phyloP scores from a whole-genome alignment of 2,797 vertebrate genomes.

The Enteromius paludinosus region DNA sequence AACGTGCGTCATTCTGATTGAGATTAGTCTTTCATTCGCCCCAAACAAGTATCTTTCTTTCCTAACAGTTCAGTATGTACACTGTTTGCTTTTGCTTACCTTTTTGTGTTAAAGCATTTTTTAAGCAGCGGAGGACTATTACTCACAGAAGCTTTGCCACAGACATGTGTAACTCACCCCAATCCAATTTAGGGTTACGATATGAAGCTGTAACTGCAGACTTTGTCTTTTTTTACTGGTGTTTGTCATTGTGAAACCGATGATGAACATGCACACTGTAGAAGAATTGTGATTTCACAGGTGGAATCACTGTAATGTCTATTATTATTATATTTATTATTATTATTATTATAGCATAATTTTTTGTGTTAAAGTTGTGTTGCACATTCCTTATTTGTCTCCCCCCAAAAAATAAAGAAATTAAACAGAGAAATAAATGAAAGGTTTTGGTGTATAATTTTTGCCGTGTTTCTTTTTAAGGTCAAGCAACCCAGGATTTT shows the following conservation, averaged over 20 bases:
- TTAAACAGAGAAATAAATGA: constrained; percentile 15
- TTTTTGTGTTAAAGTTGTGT: constrained; percentile 31
- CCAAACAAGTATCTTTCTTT: constrained; percentile 4
- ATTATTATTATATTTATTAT: constrained; percentile 33
- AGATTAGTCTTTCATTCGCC: constrained; percentile 32
- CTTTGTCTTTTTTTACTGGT: constrained; percentile 1
- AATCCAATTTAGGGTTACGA: neutral
- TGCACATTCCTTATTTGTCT: constrained; percentile 25
- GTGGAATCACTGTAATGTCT: constrained; percentile 44
- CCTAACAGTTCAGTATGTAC: neutral
- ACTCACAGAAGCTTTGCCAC: neutral
- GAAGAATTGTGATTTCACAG: constrained; percentile 49
- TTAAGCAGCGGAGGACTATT: neutral
- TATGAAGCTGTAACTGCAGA: constrained; percentile 7
- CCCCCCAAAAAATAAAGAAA: neutral
- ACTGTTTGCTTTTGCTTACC: neutral
- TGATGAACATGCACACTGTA: constrained; percentile 31
- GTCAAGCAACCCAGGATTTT: neutral
- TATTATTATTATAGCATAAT: constrained; percentile 28
- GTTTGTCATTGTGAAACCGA: constrained; percentile 24
- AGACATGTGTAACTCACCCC: neutral
- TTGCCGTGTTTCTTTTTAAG: neutral
- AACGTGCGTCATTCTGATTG: constrained; percentile 6
- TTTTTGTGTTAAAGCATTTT: neutral
- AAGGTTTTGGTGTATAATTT: neutral